Conservation (phyloP, 2,888 invertebrate species). For the Clepsis dumicolana region DNA sequence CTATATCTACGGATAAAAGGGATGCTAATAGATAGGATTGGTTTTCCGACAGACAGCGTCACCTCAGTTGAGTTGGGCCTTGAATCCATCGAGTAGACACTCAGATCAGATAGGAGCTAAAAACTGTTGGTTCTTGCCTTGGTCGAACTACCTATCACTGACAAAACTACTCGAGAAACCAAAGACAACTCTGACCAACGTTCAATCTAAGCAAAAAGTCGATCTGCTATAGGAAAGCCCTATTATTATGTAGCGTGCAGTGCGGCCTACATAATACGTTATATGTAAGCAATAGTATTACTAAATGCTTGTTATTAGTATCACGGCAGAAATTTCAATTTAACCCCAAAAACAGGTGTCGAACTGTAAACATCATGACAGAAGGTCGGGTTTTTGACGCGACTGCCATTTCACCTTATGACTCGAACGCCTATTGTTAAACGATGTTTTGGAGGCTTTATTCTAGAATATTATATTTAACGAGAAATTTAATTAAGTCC, state of each 20-base stretch:
- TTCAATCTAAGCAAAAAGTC: no score
- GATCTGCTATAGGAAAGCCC: no score
- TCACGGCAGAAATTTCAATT: neutral
- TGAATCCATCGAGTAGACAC: no score
- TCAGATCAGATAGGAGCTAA: no score
- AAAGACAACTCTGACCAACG: no score
- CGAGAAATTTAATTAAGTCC: constrained; percentile 16
- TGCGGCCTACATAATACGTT: neutral
- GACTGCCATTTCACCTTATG: neutral
- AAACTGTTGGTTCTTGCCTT: no score
- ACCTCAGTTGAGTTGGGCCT: no score
- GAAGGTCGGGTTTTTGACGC: neutral
- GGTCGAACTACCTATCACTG: no score
- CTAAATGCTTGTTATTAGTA: neutral
- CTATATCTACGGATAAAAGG: no score
- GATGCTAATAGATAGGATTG: no score
- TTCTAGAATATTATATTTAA: constrained; percentile 28
- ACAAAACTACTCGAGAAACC: no score
- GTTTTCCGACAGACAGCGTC: no score
- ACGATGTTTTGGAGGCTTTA: neutral
- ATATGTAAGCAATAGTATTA: neutral
- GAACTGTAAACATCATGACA: neutral
- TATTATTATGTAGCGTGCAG: neutral
- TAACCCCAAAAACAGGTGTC: neutral
- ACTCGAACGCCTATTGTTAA: neutral